Evolutionary conservation across 1,140 invertebrate species (phyloP).

Genomic region (Drosophila grimshawi): DNA sequence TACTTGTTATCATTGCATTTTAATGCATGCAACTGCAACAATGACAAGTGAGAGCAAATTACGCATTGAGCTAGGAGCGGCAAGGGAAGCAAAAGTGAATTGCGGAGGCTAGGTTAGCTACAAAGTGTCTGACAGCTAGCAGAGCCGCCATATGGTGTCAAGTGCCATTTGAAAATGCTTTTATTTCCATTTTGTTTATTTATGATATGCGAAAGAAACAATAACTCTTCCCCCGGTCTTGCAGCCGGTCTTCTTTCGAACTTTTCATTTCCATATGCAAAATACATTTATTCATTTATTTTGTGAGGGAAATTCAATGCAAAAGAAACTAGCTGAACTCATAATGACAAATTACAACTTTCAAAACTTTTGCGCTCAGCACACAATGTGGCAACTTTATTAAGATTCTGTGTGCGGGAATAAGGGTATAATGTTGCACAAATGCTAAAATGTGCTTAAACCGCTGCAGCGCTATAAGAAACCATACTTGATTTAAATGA

Average conservation of each 20-base stretch:
- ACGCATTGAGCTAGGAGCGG: constrained; percentile 7
- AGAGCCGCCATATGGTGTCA: constrained; percentile 76
- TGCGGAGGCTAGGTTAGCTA: not conserved
- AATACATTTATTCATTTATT: constrained; percentile 13
- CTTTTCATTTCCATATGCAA: not conserved
- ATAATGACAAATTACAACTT: constrained; percentile 11
- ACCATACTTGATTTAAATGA: no score
- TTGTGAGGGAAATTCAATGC: not conserved
- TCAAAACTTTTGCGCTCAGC: not conserved
- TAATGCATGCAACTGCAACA: constrained; percentile 74
- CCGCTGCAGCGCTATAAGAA: no score
- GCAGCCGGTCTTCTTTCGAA: not conserved
- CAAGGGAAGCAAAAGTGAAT: not conserved
- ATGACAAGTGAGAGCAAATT: constrained; percentile 42
- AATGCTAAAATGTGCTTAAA: no score
- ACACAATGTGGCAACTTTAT: not conserved
- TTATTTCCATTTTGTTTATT: constrained; percentile 74
- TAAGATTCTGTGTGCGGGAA: not conserved
- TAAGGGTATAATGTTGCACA: not conserved
- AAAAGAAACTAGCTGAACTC: constrained; percentile 8
- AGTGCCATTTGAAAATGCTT: constrained; percentile 81
- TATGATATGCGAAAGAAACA: constrained; percentile 36
- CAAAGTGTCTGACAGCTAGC: constrained; percentile 48
- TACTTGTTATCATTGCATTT: constrained; percentile 76
- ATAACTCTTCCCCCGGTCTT: not conserved